Evolutionary conservation across 2,113 vertebrate species (phyloP), one percentile per base, ranked within the genome.

Genomic region (Rhegmatorhina hoffmannsi): DNA sequence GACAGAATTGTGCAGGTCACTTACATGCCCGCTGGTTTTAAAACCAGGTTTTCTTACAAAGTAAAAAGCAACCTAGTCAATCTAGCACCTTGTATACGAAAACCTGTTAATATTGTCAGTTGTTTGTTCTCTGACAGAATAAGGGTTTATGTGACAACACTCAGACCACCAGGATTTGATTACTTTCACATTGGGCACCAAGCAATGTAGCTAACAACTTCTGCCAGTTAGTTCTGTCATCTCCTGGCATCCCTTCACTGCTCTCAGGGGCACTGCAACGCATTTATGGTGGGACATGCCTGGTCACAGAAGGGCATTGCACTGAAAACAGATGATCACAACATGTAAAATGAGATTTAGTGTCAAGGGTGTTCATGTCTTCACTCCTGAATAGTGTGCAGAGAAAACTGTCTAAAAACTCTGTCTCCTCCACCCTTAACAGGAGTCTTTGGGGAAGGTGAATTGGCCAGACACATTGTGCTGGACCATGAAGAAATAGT

Each of bases 331-430:
- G 34, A 88, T n/a, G 49, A 72, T 44, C 23, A n/a, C 23, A 77
- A n/a, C 20, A 76, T 6, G 28, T 28, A 33, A 74, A 80, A 84
- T 7, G 15, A 9, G 4, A 4, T 69, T 92, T 29, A 29, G 12
- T 28, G 38, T 17, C 21, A 55, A 15, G 4, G 15, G 23, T 52
- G n/a, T 40, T 85, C 3, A 38, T 33, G 90, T 90, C 34, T 80
- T 84, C 38, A 52, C 34, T 6, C 49, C 59, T 0, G 0, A 23
- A 18, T 36, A 84, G 43, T 19, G 66, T 0, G 2, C 53, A 79
- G 18, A 69, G 55, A 90, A 88, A 85, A 62, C 9, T 16, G 8
- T 31, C 50, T 84, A 25, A 28, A 8, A 52, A 62, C 10, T 56
- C 10, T 18, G 8, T 33, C 50, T 86, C 75, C 17, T 68, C 36